Evolutionary conservation across 2,113 vertebrate species (phyloP), one percentile per base, ranked within the genome.

Genomic region (Scatophagus argus): DNA sequence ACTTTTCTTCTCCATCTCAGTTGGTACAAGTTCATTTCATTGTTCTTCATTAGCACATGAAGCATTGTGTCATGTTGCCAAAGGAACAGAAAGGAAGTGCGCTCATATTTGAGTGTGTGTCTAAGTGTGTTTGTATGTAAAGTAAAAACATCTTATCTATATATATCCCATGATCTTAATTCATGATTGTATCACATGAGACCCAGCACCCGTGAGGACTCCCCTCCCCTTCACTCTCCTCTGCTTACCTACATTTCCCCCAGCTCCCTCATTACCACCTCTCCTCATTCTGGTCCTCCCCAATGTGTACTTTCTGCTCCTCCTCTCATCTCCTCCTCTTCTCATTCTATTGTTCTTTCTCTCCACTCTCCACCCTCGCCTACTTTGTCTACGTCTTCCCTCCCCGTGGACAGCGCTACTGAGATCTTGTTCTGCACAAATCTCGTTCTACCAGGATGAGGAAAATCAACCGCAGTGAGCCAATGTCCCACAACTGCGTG

Each of bases 111-210:
- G n/a, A n/a, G 12, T 58, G 38, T 41, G 44, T 78, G 29, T 75
- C 41, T 75, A 19, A 55, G 29, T 82, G 34, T 76, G 59, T 66
- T 55, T 79, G 38, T 14, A 51, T 79, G 67, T 72, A 61, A 83
- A 74, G 12, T 41, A 34, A 61, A 73, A 38, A 8, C 34, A 47
- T 21, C 41, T 70, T 29, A 19, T 74, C 46, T 46, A 68, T 69
- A 67, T 79, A 72, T 34, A 74, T 75, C 32, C 21, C 13, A 12
- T 76, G 23, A 82, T 86, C 68, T 79, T 75, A 77, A 74, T 88
- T 92, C 56, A 77, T 71, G 71, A 79, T 44, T 36, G 39, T 51
- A 51, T 61, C 73, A 69, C 16, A 11, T 71, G 52, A 65, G 25
- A 68, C 60, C 49, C 23, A 13, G 19, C 39, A 23, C 61, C 66